Percentiles rank a stretch among this genome's conserved stretches.
Evolutionary conservation across 2,113 vertebrate genomes (phyloP).

Genomic region (Datnioides undecimradiatus): DNA sequence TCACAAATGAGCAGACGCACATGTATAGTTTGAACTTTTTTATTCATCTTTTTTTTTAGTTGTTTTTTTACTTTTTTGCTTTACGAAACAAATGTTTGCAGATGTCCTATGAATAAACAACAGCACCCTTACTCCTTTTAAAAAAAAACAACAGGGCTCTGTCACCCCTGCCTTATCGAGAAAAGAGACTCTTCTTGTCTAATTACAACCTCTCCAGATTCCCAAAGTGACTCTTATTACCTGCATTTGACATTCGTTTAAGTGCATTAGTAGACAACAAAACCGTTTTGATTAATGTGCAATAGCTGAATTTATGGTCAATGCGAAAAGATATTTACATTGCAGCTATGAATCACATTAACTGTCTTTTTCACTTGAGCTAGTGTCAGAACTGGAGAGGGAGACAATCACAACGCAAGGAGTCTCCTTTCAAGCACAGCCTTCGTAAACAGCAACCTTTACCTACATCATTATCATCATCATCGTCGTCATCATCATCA

Average conservation of each 20-base stretch:
- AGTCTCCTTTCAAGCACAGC: constrained; percentile 79
- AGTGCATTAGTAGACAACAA: constrained; percentile 84
- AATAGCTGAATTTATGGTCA: constrained; percentile 78
- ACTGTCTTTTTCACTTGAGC: constrained; percentile 70
- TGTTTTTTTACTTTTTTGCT: constrained; percentile 81
- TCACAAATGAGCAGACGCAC: constrained; percentile 44
- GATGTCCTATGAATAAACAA: constrained; percentile 87
- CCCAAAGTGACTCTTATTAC: constrained; percentile 74
- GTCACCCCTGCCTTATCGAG: constrained; percentile 56
- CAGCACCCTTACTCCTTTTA: constrained; percentile 72
- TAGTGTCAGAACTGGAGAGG: constrained; percentile 75
- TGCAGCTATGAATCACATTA: constrained; percentile 81
- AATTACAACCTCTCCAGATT: constrained; percentile 76
- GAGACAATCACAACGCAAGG: constrained; percentile 68
- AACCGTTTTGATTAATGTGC: constrained; percentile 79
- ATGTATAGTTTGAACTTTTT: constrained; percentile 78
- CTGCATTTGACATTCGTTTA: constrained; percentile 81
- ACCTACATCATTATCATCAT: constrained; percentile 73
- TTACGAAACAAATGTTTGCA: constrained; percentile 88
- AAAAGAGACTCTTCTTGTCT: constrained; percentile 77
- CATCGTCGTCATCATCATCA: constrained; percentile 76
- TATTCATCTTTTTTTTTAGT: constrained; percentile 74
- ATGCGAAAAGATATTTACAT: constrained; percentile 80
- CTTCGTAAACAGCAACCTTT: constrained; percentile 80
- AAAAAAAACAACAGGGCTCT: constrained; percentile 49